A percentile compares a stretch with the other conserved stretches of the same genome.
Conservation (phyloP, 2,113 vertebrate genomes). For the Tyto alba region DNA sequence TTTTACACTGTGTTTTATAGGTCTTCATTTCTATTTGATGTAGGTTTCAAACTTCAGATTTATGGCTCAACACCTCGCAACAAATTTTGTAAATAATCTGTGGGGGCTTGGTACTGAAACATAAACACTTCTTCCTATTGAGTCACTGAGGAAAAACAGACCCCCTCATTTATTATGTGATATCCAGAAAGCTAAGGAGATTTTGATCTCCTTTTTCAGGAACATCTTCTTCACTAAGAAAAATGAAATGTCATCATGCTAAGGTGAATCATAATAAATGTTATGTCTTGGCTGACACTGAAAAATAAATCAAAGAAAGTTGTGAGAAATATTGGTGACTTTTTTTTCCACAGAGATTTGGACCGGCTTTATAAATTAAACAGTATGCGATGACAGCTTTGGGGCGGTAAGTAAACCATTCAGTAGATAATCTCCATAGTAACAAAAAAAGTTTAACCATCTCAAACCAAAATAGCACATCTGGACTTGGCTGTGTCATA, state of each 20-base stretch:
- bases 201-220: conserved; percentile 74
- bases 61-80: conserved; percentile 79
- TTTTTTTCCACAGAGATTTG: conserved; percentile 73
- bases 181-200: conserved; percentile 73
- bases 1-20: conserved; percentile 64
- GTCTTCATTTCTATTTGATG: conserved; percentile 74
- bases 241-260: conserved; percentile 85
- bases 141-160: conserved; percentile 81
- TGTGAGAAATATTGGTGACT: conserved; percentile 82
- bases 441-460: conserved; percentile 84
- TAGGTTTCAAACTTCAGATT: conserved; percentile 75
- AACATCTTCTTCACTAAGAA: conserved; percentile 81
- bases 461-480: conserved; percentile 74
- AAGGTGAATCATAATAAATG: conserved; percentile 92
- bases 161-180: conserved; percentile 74
- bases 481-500: conserved; percentile 64
- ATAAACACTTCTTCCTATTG: conserved; percentile 78
- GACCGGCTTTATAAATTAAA: conserved; percentile 88
- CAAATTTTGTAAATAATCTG: conserved; percentile 83
- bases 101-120: conserved; percentile 73
- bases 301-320: conserved; percentile 82
- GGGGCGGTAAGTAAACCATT: conserved; percentile 77
- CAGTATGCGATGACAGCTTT: conserved; percentile 79
- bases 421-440: conserved; percentile 90
- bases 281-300: conserved; percentile 81